Evolutionary conservation across 2,888 invertebrate species (phyloP).

Genomic region (Protonemura montana): DNA sequence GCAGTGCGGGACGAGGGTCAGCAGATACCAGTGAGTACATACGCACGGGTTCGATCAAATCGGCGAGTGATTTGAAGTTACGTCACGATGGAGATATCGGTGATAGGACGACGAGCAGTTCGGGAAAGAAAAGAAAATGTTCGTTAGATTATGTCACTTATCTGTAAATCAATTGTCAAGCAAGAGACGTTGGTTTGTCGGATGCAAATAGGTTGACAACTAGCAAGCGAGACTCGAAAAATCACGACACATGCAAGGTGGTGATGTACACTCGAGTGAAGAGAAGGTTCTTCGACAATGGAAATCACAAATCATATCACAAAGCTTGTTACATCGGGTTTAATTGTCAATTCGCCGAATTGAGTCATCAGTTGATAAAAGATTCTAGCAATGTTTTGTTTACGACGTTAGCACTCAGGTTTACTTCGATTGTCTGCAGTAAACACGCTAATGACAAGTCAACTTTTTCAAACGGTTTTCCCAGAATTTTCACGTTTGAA

Average conservation of each 20-base stretch:
- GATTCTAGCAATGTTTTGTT: too few relatives aligned
- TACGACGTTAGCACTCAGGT: neutral
- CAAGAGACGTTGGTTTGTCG: neutral
- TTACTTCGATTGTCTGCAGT: neutral
- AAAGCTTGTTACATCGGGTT: too few relatives aligned
- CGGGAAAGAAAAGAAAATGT: slow-evolving; percentile 20
- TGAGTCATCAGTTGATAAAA: too few relatives aligned
- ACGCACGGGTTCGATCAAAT: slow-evolving; percentile 1
- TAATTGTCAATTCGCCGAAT: too few relatives aligned
- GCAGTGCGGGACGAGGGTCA: neutral
- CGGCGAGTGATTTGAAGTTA: neutral
- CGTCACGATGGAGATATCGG: neutral
- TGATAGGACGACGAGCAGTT: neutral
- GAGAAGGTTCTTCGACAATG: neutral
- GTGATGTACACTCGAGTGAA: neutral
- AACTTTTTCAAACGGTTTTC: neutral
- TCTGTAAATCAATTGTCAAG: neutral
- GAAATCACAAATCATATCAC: neutral
- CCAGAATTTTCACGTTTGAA: neutral
- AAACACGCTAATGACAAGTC: neutral
- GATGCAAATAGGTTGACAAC: neutral
- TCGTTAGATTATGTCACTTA: neutral
- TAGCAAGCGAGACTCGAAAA: neutral
- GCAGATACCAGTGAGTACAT: neutral
- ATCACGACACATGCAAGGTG: neutral